These are phyloP conservation scores for Lacerta agilis DNA, from an alignment of 2,797 vertebrate species.

Conservation along the genomic window DNA sequence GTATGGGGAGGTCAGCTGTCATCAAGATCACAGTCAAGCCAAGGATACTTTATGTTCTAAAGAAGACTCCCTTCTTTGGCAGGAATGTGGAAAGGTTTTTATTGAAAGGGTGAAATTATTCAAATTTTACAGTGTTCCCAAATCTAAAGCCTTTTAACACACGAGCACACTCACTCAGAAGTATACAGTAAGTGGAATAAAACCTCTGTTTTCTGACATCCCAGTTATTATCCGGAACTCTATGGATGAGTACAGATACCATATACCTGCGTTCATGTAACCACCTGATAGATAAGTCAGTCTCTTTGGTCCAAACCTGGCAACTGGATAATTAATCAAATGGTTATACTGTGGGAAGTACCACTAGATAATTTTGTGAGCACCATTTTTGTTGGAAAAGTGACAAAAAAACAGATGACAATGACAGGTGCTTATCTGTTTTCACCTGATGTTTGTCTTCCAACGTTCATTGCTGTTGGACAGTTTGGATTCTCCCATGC, in stretches of 20 bases:
- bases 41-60: constrained; percentile 58
- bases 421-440: background rate
- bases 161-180: background rate
- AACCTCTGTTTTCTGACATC: background rate
- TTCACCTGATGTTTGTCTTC: background rate
- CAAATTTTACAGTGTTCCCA: constrained; percentile 15
- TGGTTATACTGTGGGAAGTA: background rate
- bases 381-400: too few species aligned
- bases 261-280: background rate
- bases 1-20: constrained; percentile 56
- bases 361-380: background rate
- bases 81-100: constrained; percentile 56
- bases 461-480: background rate
- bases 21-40: background rate
- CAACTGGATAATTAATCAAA: background rate
- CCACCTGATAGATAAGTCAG: background rate
- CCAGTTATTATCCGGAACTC: background rate
- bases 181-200: background rate
- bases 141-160: background rate
- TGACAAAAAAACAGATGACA: too few species aligned
- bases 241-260: background rate
- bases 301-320: background rate
- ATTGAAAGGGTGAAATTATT: constrained; percentile 45
- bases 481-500: background rate
- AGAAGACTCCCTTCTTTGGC: constrained; percentile 61